Evolutionary conservation across 2,888 invertebrate species (phyloP), one percentile per base, ranked within the genome.

Genomic region (Leucophenga maculata): DNA sequence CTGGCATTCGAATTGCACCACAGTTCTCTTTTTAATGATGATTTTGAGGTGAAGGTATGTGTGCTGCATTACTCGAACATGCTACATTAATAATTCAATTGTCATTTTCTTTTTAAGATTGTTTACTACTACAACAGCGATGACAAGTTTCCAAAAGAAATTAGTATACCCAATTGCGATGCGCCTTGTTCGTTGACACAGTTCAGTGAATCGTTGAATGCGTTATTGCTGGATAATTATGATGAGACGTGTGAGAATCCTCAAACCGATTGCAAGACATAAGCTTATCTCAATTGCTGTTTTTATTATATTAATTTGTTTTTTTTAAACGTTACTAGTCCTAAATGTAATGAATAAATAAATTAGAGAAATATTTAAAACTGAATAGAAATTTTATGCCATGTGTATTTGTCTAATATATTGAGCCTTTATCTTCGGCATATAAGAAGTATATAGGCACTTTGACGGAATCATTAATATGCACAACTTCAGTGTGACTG

Each of bases 391-490:
- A 20, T 60, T 57, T 57, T 67, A 13, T 62, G 46, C 55, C 32
- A 26, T 26, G 26, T 14, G 22, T 20, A 22, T 26, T 9, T 55
- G 14, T 3, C 84, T 74, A 82, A 77, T 79, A 82, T 39, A 73
- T 74, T 6, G 96, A 93, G 68, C 95, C 95, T 89, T 95, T 95
- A 82, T 97, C 93, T 90, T 98, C 98, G 74, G 94, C 92, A 83
- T 96, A 91, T 60, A 97, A 90, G 88, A 98, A 98, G 88, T 95
- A 96, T 85, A 98, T 95, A 67, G 91, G 91, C 1, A 98, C 93
- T 39, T 79, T 76, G 13, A 75, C 72, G 8, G 73, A 69, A 46
- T 79, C 75, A 16, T 79, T 77, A 71, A 89, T 72, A 71, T 91
- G 89, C 3, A 97, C 96, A 62, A 91, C 89, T 90, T 98, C 97